These are phyloP conservation scores for Sinocyclocheilus grahami DNA, from an alignment of 2,113 vertebrate species.

Conservation along the genomic window DNA sequence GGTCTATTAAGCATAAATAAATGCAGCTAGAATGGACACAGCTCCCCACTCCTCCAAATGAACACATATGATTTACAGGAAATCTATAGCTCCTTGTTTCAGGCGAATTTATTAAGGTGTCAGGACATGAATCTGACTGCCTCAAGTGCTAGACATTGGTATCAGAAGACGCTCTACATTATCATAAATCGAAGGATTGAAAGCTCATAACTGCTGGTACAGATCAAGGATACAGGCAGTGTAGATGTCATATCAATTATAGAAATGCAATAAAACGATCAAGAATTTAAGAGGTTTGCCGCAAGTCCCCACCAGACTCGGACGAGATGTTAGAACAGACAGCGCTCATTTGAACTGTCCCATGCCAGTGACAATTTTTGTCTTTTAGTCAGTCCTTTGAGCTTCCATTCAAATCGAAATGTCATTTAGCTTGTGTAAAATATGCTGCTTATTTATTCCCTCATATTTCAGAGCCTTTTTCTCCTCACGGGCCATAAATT, in stretches of 20 bases:
- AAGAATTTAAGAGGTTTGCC: background rate
- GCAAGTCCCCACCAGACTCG: background rate
- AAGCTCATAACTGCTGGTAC: slow-evolving; percentile 2
- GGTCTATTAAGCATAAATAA: slow-evolving; percentile 77
- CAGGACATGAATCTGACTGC: slow-evolving; percentile 49
- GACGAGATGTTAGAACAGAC: background rate
- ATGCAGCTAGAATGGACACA: slow-evolving; percentile 64
- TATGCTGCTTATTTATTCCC: background rate
- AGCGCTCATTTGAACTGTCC: background rate
- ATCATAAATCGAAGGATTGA: slow-evolving; percentile 37
- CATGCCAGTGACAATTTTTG: background rate
- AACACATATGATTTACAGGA: slow-evolving; percentile 67
- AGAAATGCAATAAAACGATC: slow-evolving; percentile 27
- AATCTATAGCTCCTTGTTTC: slow-evolving; percentile 51
- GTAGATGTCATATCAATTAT: slow-evolving; percentile 33
- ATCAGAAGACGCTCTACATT: slow-evolving; percentile 38
- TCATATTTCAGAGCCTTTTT: slow-evolving; percentile 8
- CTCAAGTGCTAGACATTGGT: slow-evolving; percentile 23
- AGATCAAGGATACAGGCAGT: slow-evolving; percentile 29
- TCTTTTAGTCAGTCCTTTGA: slow-evolving; percentile 19
- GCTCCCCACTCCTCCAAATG: slow-evolving; percentile 60
- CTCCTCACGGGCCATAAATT: slow-evolving; percentile 60
- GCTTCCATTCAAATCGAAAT: slow-evolving; percentile 35
- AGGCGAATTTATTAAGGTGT: slow-evolving; percentile 58
- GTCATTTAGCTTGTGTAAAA: slow-evolving; percentile 24